Evolutionary conservation across 2,888 invertebrate genomes (phyloP).

Genomic region (Caradrina kadenii): DNA sequence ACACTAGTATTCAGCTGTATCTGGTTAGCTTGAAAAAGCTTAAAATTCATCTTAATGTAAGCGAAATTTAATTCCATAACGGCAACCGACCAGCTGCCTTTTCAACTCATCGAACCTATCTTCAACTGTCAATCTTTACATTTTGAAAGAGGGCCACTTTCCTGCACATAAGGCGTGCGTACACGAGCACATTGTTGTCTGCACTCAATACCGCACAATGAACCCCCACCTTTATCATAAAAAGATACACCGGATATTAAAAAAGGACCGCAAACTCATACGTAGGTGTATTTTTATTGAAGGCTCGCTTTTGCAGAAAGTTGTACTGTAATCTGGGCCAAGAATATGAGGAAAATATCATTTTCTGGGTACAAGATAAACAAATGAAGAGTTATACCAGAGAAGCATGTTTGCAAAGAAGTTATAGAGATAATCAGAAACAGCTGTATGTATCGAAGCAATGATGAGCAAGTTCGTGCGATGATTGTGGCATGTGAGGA

Average conservation of each 20-base stretch:
- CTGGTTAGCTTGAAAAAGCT: no score
- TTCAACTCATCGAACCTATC: slow-evolving; percentile 28
- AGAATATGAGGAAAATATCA: neutral
- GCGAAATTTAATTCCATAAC: neutral
- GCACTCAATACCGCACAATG: slow-evolving; percentile 60
- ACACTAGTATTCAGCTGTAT: no score
- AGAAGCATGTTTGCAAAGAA: neutral
- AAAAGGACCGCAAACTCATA: slow-evolving; percentile 56
- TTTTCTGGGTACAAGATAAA: neutral
- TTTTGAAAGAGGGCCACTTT: slow-evolving; percentile 47
- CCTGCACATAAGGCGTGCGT: slow-evolving; percentile 37
- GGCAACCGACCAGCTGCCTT: neutral
- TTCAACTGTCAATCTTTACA: slow-evolving; percentile 43
- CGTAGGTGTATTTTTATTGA: slow-evolving; percentile 39
- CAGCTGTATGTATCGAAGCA: neutral
- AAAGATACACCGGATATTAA: slow-evolving; percentile 65
- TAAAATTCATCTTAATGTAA: no score
- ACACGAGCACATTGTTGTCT: slow-evolving; percentile 52
- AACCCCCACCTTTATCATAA: slow-evolving; percentile 53
- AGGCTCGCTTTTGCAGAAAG: slow-evolving; percentile 12
- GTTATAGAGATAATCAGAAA: neutral
- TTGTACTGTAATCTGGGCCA: slow-evolving; percentile 6
- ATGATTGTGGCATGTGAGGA: no score
- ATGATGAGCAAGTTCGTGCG: no score
- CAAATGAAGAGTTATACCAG: neutral